phyloP scores from a whole-genome alignment of 2,797 vertebrate species.

The Sardinella longiceps region DNA sequence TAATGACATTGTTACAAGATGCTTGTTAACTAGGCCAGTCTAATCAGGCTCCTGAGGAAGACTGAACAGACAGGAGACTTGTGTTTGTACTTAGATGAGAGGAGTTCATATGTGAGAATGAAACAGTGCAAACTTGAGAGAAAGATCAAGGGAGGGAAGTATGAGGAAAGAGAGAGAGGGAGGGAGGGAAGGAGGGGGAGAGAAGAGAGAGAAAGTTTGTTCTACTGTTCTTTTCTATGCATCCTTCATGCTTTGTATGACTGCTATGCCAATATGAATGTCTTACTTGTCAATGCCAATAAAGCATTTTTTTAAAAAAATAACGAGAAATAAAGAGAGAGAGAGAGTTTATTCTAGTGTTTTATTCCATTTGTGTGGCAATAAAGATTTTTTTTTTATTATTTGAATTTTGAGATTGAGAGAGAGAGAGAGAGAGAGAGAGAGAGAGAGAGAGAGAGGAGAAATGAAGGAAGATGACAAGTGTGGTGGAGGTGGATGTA shows the following conservation, averaged over 20 bases:
- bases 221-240: too few species aligned
- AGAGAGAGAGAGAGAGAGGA: neutral
- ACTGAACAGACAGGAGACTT: neutral
- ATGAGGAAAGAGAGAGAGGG: neutral
- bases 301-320: too few species aligned
- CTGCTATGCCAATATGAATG: too few species aligned
- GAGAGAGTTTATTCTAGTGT: too few species aligned
- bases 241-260: too few species aligned
- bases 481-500: neutral
- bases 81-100: neutral
- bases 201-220: too few species aligned
- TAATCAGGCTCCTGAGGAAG: neutral
- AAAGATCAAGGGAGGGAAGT: neutral
- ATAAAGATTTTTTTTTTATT: too few species aligned
- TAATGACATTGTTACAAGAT: neutral
- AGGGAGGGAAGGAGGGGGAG: neutral
- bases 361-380: too few species aligned
- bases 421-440: neutral
- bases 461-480: neutral
- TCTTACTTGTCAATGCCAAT: too few species aligned
- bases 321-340: too few species aligned
- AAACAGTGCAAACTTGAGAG: neutral
- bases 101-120: neutral
- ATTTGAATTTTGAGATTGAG: too few species aligned
- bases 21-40: neutral